Conservation (phyloP, 2,113 vertebrate genomes). For the Strix uralensis region DNA sequence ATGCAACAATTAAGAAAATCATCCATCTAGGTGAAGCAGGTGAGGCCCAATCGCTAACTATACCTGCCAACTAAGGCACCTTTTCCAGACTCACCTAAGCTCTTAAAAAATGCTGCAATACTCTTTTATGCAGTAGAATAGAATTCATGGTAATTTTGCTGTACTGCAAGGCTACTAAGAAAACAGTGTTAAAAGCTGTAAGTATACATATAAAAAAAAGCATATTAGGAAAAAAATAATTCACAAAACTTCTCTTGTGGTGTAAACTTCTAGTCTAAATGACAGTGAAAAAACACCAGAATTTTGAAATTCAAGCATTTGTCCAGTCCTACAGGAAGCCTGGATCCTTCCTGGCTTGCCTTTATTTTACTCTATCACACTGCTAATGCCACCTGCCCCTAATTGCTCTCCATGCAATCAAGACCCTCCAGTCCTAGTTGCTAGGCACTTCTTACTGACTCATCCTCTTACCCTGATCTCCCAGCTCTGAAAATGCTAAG, state of each 20-base stretch:
- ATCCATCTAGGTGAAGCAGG: not conserved
- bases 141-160: not conserved
- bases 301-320: not conserved
- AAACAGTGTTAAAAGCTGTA: not conserved
- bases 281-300: not conserved
- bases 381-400: rapidly evolving
- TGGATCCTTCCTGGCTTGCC: not conserved
- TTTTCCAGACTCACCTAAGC: not conserved
- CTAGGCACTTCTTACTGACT: not conserved
- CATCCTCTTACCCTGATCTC: not conserved
- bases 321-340: not conserved
- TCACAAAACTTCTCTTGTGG: not conserved
- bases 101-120: not conserved
- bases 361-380: not conserved
- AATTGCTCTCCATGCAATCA: not conserved
- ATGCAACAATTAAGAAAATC: not conserved
- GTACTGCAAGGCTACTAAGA: not conserved
- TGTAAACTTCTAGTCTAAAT: not conserved
- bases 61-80: not conserved
- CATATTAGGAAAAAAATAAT: not conserved
- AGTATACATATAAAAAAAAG: not conserved
- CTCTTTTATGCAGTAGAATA: not conserved
- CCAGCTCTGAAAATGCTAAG: not conserved
- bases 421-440: not conserved
- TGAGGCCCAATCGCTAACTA: not conserved